Conservation (phyloP, 2,113 vertebrate species). For the Pluvianellus socialis region DNA sequence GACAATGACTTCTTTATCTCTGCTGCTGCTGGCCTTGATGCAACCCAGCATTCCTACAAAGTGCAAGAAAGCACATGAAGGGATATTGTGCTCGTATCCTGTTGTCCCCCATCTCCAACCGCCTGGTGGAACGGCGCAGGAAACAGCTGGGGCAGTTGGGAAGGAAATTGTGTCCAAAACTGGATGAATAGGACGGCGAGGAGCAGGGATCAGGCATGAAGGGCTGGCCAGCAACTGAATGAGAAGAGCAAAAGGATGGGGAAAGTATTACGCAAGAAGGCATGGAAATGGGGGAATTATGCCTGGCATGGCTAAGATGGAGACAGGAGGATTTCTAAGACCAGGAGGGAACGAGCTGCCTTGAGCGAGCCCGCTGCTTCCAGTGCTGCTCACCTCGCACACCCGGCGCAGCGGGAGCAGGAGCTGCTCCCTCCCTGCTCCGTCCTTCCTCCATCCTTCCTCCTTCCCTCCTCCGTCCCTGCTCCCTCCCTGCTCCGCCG, state of each 20-base stretch:
- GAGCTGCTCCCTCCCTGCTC: not conserved
- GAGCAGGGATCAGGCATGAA: rapidly evolving
- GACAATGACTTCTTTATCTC: not conserved
- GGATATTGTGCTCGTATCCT: rapidly evolving
- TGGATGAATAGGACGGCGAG: not conserved
- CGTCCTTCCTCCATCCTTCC: too few species aligned
- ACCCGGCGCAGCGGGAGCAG: rapidly evolving
- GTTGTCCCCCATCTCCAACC: not conserved
- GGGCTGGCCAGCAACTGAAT: not conserved
- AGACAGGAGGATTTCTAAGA: not conserved
- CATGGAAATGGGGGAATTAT: rapidly evolving
- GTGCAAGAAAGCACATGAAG: rapidly evolving
- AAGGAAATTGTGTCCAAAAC: rapidly evolving
- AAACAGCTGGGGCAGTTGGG: not conserved
- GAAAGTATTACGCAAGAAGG: not conserved
- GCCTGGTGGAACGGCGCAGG: not conserved
- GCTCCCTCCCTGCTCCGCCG: not conserved
- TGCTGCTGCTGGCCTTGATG: not conserved
- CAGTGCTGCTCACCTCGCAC: not conserved
- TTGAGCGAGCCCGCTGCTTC: rapidly evolving
- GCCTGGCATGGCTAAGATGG: rapidly evolving
- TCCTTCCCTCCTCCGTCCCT: not conserved
- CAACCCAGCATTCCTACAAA: not conserved
- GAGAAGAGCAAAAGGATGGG: not conserved
- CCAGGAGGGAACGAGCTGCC: rapidly evolving